Percentiles rank a stretch among this genome's conserved stretches.
Conservation (phyloP, 2,888 invertebrate species). For the Caenorhabditis uteleia region DNA sequence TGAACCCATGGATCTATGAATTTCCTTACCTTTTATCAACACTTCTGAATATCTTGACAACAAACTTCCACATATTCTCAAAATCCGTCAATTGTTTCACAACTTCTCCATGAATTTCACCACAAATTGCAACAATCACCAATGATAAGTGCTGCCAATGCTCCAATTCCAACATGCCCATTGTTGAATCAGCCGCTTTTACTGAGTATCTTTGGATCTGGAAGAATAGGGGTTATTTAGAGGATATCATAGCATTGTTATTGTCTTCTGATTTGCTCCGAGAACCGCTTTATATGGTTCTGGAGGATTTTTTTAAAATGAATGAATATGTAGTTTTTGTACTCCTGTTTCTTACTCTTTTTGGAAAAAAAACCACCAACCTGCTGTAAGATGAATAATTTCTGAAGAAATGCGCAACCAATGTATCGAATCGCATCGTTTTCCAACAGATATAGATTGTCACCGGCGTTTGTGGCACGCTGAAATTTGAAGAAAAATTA, state of each 20-base stretch:
- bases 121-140: conserved; percentile 37
- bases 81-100: conserved; percentile 17
- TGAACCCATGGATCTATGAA: too few species aligned
- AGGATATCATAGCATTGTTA: too few species aligned
- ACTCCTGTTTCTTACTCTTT: neutral
- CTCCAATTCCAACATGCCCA: conserved; percentile 29
- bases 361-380: too few species aligned
- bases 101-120: conserved; percentile 21
- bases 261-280: too few species aligned
- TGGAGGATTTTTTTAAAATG: conserved; percentile 13
- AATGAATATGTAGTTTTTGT: neutral
- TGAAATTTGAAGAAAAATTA: neutral
- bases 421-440: conserved; percentile 17
- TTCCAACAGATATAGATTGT: conserved; percentile 14
- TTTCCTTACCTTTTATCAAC: conserved; percentile 16
- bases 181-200: conserved; percentile 9
- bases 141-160: conserved; percentile 25
- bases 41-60: conserved; percentile 6
- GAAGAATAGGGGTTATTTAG: too few species aligned
- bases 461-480: conserved; percentile 5
- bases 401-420: conserved; percentile 20
- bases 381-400: conserved; percentile 26
- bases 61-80: conserved; percentile 20
- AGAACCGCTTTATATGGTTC: too few species aligned
- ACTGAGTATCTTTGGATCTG: conserved; percentile 10